phyloP scores from a whole-genome alignment of 2,797 vertebrate species.

The Neostethus bicornis region DNA sequence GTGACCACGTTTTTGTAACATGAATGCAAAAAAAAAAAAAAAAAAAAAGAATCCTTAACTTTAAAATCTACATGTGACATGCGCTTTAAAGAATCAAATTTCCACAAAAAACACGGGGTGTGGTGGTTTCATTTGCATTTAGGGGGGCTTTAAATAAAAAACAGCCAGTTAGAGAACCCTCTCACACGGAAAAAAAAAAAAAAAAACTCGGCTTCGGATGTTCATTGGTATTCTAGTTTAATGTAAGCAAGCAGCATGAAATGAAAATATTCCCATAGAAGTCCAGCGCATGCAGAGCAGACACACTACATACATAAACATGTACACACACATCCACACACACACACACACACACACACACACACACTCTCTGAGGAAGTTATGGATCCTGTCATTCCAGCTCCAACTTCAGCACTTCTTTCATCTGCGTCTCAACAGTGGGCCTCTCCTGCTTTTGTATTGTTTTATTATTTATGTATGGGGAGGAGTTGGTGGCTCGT shows the following conservation, averaged over 20 bases:
- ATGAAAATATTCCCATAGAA: not conserved
- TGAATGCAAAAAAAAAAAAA: too few species aligned
- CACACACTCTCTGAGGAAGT: conserved; percentile 60
- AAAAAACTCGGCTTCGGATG: too few species aligned
- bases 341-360: conserved; percentile 35
- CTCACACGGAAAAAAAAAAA: not conserved
- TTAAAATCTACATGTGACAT: too few species aligned
- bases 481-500: conserved; percentile 57
- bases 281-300: conserved; percentile 7
- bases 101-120: too few species aligned
- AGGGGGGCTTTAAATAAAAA: not conserved
- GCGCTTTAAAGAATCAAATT: too few species aligned
- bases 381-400: conserved; percentile 70
- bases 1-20: too few species aligned
- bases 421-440: conserved; percentile 78
- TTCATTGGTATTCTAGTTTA: not conserved
- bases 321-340: conserved; percentile 19
- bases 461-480: conserved; percentile 84
- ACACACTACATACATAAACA: conserved; percentile 55
- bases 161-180: not conserved
- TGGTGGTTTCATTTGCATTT: not conserved
- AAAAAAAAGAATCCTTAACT: too few species aligned
- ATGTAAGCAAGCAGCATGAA: not conserved
- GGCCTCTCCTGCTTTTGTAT: conserved; percentile 80
- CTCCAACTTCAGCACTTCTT: conserved; percentile 70